Percentiles rank a stretch among this genome's conserved stretches.
Conservation (phyloP, 2,797 vertebrate genomes). For the Mus spretus region DNA sequence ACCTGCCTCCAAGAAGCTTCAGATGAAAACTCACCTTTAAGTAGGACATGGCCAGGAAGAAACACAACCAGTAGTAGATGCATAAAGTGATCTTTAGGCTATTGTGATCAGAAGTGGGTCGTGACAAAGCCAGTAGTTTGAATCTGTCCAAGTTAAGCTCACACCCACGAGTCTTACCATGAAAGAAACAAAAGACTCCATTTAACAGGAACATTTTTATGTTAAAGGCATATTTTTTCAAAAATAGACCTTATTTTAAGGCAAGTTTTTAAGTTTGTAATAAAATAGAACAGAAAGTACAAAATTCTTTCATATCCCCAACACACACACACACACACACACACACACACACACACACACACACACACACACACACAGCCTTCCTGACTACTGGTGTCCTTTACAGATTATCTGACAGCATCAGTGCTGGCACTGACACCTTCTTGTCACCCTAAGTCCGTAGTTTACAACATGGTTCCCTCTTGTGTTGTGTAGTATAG, state of each 20-base stretch:
- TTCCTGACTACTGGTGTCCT: not conserved
- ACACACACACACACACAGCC: not conserved
- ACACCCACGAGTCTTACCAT: not conserved
- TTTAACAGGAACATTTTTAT: slow-evolving; percentile 18
- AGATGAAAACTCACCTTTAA: slow-evolving; percentile 81
- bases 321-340: not conserved
- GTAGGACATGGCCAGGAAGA: slow-evolving; percentile 79
- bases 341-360: not conserved
- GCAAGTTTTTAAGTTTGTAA: slow-evolving; percentile 27
- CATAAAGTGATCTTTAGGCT: not conserved
- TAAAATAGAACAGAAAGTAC: slow-evolving; percentile 12
- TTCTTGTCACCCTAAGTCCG: not conserved
- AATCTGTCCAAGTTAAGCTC: slow-evolving; percentile 23
- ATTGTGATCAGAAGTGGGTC: not conserved
- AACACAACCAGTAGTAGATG: slow-evolving; percentile 73
- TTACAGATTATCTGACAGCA: not conserved
- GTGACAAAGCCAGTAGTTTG: not conserved
- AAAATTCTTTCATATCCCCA: not conserved
- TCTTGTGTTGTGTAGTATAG: not conserved
- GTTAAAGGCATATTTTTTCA: not conserved
- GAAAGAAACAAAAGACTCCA: slow-evolving; percentile 6
- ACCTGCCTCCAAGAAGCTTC: slow-evolving; percentile 71
- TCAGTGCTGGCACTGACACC: not conserved
- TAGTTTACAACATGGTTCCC: not conserved
- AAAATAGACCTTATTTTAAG: not conserved